phyloP scores from a whole-genome alignment of 2,113 vertebrate genomes.

The Sitta europaea region DNA sequence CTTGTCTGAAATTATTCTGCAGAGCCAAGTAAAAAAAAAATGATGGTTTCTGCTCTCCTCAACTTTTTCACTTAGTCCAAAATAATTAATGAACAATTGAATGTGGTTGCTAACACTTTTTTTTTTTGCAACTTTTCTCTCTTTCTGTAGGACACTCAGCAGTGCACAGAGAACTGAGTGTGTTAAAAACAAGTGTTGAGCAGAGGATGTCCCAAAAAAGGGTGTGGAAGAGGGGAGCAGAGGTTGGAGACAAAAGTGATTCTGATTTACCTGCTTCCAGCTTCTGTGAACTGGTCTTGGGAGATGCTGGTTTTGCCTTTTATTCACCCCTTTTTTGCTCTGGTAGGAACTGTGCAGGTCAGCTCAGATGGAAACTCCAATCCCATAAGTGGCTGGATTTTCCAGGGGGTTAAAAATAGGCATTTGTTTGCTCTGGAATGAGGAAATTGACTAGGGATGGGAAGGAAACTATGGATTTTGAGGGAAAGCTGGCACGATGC shows the following conservation, averaged over 20 bases:
- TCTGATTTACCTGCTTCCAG: neutral
- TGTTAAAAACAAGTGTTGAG: neutral
- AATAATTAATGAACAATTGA: neutral
- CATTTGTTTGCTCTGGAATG: neutral
- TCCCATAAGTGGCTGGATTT: neutral
- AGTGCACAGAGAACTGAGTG: neutral
- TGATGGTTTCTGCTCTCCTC: fast-evolving
- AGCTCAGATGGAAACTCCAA: neutral
- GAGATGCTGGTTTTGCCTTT: neutral
- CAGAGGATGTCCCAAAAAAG: neutral
- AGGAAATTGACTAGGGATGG: neutral
- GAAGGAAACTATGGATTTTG: too few species aligned
- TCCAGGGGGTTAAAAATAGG: neutral
- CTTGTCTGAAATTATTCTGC: neutral
- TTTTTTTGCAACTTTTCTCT: neutral
- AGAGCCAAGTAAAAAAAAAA: neutral
- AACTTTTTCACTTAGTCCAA: neutral
- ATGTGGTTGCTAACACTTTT: neutral
- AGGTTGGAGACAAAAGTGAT: neutral
- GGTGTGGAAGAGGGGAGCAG: fast-evolving
- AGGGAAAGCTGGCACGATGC: neutral
- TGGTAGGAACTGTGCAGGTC: fast-evolving
- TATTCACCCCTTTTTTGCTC: neutral
- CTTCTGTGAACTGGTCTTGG: neutral
- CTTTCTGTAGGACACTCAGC: neutral